phyloP scores from a whole-genome alignment of 2,113 vertebrate genomes.

The Garra rufa region DNA sequence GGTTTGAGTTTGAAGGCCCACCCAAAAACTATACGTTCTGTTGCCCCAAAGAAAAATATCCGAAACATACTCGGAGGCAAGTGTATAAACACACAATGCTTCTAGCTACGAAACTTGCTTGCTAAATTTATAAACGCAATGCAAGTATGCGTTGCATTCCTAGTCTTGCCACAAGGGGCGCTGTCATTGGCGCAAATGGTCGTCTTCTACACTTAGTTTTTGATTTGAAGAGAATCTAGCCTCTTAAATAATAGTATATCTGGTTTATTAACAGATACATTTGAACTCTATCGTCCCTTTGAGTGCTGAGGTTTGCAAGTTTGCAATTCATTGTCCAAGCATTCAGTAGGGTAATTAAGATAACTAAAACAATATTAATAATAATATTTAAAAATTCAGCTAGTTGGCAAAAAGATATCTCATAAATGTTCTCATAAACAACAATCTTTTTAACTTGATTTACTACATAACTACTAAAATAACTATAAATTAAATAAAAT shows the following conservation, averaged over 20 bases:
- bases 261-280: background rate
- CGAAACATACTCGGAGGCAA: background rate
- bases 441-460: too few species aligned
- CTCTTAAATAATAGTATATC: background rate
- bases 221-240: background rate
- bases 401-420: too few species aligned
- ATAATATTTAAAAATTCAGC: too few species aligned
- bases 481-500: too few species aligned
- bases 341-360: too few species aligned
- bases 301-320: background rate
- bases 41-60: background rate
- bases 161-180: background rate
- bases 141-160: background rate
- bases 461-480: too few species aligned
- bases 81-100: background rate
- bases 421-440: too few species aligned
- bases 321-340: background rate
- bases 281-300: background rate
- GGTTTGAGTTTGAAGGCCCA: constrained; percentile 38
- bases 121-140: background rate
- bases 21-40: constrained; percentile 33
- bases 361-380: too few species aligned
- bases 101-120: background rate
- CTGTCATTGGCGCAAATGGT: background rate
- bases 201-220: background rate